A percentile compares a stretch with the other conserved stretches of the same genome.
These are phyloP conservation scores for Brachystomella parvula DNA, from an alignment of 1,140 invertebrate species.

Conservation along the genomic window DNA sequence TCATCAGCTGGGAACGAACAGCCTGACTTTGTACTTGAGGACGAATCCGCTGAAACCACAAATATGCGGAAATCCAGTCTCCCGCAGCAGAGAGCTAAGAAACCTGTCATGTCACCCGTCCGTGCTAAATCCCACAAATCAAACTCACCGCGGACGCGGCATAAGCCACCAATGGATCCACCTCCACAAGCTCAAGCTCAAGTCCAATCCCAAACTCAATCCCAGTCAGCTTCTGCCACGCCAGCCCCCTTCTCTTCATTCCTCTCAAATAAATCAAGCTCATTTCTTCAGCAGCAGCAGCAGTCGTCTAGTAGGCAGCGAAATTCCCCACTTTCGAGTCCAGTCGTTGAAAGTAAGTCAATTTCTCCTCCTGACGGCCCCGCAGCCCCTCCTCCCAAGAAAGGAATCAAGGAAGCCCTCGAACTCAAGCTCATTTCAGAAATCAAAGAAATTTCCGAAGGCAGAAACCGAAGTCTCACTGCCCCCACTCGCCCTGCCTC, in stretches of 20 bases:
- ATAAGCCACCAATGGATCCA: constrained; percentile 27
- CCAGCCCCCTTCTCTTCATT: neutral
- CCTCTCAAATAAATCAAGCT: neutral
- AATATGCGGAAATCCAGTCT: constrained; percentile 39
- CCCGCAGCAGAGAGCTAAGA: constrained; percentile 39
- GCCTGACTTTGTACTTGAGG: constrained; percentile 48
- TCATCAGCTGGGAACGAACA: constrained; percentile 50
- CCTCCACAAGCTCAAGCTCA: constrained; percentile 10
- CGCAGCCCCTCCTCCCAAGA: constrained; percentile 33
- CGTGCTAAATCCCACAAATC: constrained; percentile 31
- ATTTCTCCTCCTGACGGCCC: neutral
- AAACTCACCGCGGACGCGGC: constrained; percentile 28
- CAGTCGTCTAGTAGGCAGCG: constrained; percentile 1
- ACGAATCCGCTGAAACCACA: constrained; percentile 38
- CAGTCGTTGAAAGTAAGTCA: constrained; percentile 22
- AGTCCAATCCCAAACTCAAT: constrained; percentile 2
- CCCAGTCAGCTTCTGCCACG: neutral
- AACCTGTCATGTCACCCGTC: constrained; percentile 33
- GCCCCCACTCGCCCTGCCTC: neutral
- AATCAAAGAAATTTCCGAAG: constrained; percentile 65
- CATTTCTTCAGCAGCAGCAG: neutral
- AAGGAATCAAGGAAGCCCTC: constrained; percentile 64
- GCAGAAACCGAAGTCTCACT: neutral
- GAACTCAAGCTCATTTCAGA: constrained; percentile 69
- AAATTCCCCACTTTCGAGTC: constrained; percentile 27